Percentiles rank a stretch among this genome's conserved stretches.
Conservation (phyloP, 37 sponge, comb jelly and placozoan genomes). For the Cladorhizidae sp. region DNA sequence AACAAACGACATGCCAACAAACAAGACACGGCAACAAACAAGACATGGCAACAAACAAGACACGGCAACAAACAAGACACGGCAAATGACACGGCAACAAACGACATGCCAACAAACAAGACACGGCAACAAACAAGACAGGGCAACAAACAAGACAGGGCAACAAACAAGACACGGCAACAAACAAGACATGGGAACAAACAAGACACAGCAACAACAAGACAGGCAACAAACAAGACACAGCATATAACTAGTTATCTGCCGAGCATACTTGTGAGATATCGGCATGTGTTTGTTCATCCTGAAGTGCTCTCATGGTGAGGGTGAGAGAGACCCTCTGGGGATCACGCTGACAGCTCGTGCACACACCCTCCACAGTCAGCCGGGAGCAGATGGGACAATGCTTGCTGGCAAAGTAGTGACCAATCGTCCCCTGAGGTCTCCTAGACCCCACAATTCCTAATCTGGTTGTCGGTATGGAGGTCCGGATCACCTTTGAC, state of each 20-base stretch:
- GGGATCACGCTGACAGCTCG: constrained; percentile 39
- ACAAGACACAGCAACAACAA: background rate
- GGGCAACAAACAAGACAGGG: too few species aligned
- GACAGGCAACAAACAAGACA: background rate
- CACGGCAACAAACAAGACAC: too few species aligned
- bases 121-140: too few species aligned
- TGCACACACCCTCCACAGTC: constrained; percentile 66
- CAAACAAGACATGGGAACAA: background rate
- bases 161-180: background rate
- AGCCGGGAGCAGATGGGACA: constrained; percentile 78
- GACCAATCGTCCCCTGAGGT: constrained; percentile 64
- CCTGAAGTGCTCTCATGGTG: background rate
- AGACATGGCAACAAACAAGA: too few species aligned
- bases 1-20: too few species aligned
- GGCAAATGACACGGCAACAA: too few species aligned
- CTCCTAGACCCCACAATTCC: background rate
- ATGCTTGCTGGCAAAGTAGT: constrained; percentile 79
- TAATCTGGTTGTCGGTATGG: background rate
- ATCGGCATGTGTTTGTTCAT: background rate
- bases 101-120: too few species aligned
- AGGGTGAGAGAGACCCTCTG: constrained; percentile 48
- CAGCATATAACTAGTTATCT: too few species aligned
- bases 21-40: too few species aligned
- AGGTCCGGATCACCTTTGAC: constrained; percentile 30
- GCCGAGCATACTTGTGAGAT: constrained; percentile 1